Evolutionary conservation across 2,113 vertebrate species (phyloP), one percentile per base, ranked within the genome.

Genomic region (Falco punctatus): DNA sequence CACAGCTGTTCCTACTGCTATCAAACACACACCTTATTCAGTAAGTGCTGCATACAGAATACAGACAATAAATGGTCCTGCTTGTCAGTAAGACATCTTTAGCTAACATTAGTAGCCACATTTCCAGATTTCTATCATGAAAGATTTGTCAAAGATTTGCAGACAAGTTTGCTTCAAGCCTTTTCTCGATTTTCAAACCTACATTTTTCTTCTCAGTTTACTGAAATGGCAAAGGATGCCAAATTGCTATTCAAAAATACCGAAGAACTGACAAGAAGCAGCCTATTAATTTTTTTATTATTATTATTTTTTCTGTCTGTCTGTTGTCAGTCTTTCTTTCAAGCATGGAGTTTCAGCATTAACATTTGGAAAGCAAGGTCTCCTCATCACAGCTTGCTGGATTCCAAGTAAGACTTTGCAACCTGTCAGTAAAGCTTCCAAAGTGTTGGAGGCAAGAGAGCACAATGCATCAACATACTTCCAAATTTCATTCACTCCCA

Each of bases 321-420:
- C 89, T 94, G 71, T 90, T 96, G 75, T 88, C 90, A 94, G 88
- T 96, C 90, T 93, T 93, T 96, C 88, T 96, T 97, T 96, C 92
- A 91, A 94, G 86, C 90, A 77, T 66, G 40, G 78, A 75, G 59
- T 95, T 96, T 93, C 78, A 91, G 64, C 13, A 6, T 94, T 94
- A 96, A 66, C 83, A 83, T 94, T 94, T 97, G 87, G 93, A 96
- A 95, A 86, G 46, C 18, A 38, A 93, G 81, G 91, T 94, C 74
- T 86, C 80, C 89, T 95, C 87, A 92, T 94, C 67, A 87, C 89
- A 95, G 86, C 46, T 70, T 92, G 48, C 44, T 88, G 93, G 82
- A 87, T 95, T 94, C 69, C 74, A 73, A 1, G 65, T 69, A 94
- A 95, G 88, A 90, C 86, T 97, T 97, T 92, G 55, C 94, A 96